Evolutionary conservation across 2,888 invertebrate species (phyloP).

Genomic region (Apamea sordens): DNA sequence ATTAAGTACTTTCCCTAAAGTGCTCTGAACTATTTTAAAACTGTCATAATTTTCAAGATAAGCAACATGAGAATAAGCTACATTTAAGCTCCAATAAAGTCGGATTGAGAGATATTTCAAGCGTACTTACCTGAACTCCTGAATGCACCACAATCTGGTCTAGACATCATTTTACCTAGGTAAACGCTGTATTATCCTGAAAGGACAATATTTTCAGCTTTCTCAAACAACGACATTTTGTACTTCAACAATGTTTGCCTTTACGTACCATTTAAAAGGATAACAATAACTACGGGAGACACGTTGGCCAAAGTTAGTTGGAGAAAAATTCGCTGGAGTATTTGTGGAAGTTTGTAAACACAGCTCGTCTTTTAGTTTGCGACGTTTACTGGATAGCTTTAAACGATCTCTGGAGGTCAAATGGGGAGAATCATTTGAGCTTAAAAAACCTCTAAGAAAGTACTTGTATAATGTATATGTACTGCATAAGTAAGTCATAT

Average conservation of each 20-base stretch:
- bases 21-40: neutral
- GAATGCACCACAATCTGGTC: constrained; percentile 44
- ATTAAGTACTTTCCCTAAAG: neutral
- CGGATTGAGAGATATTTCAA: neutral
- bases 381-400: constrained; percentile 3
- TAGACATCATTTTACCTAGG: constrained; percentile 40
- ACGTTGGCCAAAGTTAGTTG: constrained; percentile 14
- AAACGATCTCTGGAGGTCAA: neutral
- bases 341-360: constrained; percentile 21
- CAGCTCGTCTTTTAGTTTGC: neutral
- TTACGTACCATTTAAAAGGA: constrained; percentile 6
- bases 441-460: neutral
- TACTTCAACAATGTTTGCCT: constrained; percentile 15
- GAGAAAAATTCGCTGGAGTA: constrained; percentile 3
- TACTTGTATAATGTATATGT: neutral
- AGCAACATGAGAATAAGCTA: neutral
- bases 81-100: neutral
- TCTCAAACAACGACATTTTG: constrained; percentile 20
- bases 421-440: constrained; percentile 11
- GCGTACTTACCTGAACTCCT: neutral
- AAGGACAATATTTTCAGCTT: neutral
- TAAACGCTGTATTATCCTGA: neutral
- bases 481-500: neutral
- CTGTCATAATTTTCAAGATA: neutral
- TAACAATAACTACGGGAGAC: constrained; percentile 18